Evolutionary conservation across 2,888 invertebrate genomes (phyloP).

Genomic region (Meiosimyza decipiens): DNA sequence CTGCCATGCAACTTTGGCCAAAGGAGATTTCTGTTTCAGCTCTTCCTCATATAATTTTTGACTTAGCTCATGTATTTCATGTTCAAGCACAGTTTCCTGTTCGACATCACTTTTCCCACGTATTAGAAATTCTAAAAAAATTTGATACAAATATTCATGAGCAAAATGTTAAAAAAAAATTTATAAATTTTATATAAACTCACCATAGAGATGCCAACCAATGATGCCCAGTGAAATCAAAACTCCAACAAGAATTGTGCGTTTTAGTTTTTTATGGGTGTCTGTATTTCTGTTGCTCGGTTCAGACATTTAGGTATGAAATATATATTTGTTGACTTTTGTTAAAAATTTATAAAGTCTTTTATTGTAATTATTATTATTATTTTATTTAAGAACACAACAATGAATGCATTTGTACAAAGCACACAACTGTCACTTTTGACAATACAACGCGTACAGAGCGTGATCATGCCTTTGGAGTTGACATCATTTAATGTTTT

Average conservation of each 20-base stretch:
- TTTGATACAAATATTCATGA: no score
- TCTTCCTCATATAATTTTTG: constrained; percentile 53
- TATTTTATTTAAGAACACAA: no score
- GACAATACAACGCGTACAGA: neutral
- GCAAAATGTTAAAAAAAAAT: neutral
- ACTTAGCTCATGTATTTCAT: constrained; percentile 50
- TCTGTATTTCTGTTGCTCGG: constrained; percentile 24
- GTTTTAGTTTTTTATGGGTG: constrained; percentile 45
- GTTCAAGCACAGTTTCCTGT: constrained; percentile 39
- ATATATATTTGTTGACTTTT: no score
- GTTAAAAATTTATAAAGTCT: no score
- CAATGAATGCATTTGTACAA: no score
- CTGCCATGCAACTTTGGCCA: constrained; percentile 56
- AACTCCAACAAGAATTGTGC: constrained; percentile 53
- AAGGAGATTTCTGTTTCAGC: constrained; percentile 48
- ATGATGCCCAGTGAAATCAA: constrained; percentile 52
- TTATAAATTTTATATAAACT: constrained; percentile 1
- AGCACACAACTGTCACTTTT: constrained; percentile 4
- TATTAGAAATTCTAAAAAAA: constrained; percentile 52
- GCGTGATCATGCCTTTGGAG: no score
- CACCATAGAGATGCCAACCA: constrained; percentile 60
- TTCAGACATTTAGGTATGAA: neutral
- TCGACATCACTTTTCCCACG: constrained; percentile 34
- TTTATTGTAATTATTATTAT: no score
- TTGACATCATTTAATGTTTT: no score